phyloP scores from a whole-genome alignment of 1,140 invertebrate species.

The Euura saliciscinereae region DNA sequence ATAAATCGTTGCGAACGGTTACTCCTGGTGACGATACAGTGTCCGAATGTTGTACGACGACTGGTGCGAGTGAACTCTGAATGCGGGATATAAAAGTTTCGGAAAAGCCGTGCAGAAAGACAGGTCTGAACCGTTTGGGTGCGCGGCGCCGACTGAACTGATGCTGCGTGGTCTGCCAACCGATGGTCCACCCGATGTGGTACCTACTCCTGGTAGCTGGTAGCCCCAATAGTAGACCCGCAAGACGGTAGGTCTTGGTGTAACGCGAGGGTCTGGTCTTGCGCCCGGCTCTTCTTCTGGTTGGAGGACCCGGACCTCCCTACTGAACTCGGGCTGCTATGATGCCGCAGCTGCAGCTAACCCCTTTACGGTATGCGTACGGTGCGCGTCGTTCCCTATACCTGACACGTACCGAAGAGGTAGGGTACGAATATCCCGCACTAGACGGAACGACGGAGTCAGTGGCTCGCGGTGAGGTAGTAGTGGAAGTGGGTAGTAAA shows the following conservation, averaged over 20 bases:
- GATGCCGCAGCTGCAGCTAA: slow-evolving; percentile 24
- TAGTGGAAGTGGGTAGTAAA: slow-evolving; percentile 29
- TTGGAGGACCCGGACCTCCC: slow-evolving; percentile 59
- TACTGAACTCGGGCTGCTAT: slow-evolving; percentile 50
- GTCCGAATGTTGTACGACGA: too few species aligned
- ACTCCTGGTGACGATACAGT: too few species aligned
- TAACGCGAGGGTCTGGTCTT: slow-evolving; percentile 38
- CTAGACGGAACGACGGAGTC: neutral
- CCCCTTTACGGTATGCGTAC: too few species aligned
- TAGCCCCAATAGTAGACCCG: slow-evolving; percentile 45
- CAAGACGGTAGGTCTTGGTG: slow-evolving; percentile 47
- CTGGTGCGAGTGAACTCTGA: too few species aligned
- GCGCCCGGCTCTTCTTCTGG: slow-evolving; percentile 49
- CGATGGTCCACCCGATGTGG: slow-evolving; percentile 1
- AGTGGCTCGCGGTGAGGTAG: slow-evolving; percentile 8
- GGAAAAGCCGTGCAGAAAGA: slow-evolving; percentile 24
- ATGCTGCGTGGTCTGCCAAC: slow-evolving; percentile 43
- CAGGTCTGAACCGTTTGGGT: slow-evolving; percentile 61
- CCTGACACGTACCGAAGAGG: slow-evolving; percentile 30
- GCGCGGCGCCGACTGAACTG: slow-evolving; percentile 61
- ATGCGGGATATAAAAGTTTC: too few species aligned
- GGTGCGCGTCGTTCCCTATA: slow-evolving; percentile 32
- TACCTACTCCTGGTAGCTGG: slow-evolving; percentile 21
- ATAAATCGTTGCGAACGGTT: too few species aligned
- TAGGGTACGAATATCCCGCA: slow-evolving; percentile 21